Percentiles rank a stretch among this genome's conserved stretches.
Conservation (phyloP, 1,140 invertebrate species). For the Lepeophtheirus salmonis region DNA sequence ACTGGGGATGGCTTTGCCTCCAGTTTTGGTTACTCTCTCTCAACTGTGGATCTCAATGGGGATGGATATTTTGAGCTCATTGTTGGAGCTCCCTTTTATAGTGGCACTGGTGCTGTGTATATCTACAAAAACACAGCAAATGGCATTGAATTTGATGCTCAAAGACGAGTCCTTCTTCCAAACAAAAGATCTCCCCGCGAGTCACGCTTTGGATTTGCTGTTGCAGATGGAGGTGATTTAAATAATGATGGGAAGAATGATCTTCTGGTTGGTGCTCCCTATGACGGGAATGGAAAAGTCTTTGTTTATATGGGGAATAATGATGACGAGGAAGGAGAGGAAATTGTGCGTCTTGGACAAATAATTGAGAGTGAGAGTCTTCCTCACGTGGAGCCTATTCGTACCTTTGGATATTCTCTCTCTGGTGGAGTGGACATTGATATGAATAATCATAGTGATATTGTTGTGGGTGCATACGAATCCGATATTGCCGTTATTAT, state of each 20-base stretch:
- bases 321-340: background rate
- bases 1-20: conserved; percentile 25
- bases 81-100: conserved; percentile 76
- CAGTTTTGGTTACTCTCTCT: conserved; percentile 69
- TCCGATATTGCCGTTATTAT: conserved; percentile 10
- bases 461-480: conserved; percentile 12
- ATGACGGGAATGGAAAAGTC: conserved; percentile 52
- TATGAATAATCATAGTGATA: conserved; percentile 17
- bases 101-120: conserved; percentile 67
- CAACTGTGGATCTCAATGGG: conserved; percentile 61
- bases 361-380: background rate
- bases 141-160: background rate
- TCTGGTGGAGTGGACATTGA: conserved; percentile 15
- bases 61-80: conserved; percentile 69
- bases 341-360: background rate
- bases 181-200: conserved; percentile 10
- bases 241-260: conserved; percentile 78
- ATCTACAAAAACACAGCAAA: conserved; percentile 42
- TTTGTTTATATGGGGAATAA: conserved; percentile 61
- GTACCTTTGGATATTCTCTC: conserved; percentile 71
- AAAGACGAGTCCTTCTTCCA: background rate
- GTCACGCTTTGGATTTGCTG: conserved; percentile 54
- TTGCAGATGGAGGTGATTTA: conserved; percentile 67
- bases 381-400: conserved; percentile 24
- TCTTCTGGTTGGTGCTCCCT: conserved; percentile 74